Base-by-base conservation (phyloP, 2,888 invertebrate genomes). In the Stenotaenia linearis region DNA sequence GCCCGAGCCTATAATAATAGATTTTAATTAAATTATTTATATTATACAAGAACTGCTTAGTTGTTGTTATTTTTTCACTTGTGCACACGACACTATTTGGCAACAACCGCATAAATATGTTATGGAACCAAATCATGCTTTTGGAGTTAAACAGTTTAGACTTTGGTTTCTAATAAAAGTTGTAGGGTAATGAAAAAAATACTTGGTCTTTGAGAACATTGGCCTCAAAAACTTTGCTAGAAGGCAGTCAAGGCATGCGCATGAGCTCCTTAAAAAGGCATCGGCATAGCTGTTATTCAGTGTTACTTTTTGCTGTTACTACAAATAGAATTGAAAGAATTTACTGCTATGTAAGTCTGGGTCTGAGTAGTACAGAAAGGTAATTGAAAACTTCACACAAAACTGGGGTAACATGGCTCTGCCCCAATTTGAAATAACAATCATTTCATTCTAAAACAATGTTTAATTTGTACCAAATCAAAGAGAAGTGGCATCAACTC, bases 401-500 rank as follows among this genome's bases (percentile, higher is more conserved):
- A n/a, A n/a, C n/a, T n/a, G n/a, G n/a, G n/a, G n/a, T n/a, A n/a
- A n/a, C n/a, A n/a, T n/a, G n/a, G n/a, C n/a, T n/a, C n/a, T n/a
- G n/a, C n/a, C n/a, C n/a, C n/a, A n/a, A n/a, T n/a, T n/a, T n/a
- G n/a, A n/a, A n/a, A n/a, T n/a, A n/a, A n/a, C n/a, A n/a, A n/a
- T n/a, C n/a, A n/a, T n/a, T n/a, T n/a, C n/a, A n/a, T n/a, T n/a
- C n/a, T n/a, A n/a, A n/a, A n/a, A n/a, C n/a, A n/a, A n/a, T n/a
- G n/a, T n/a, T n/a, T 45, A 45, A 45, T 45, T 45, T 18, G 18
- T 80, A 96, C 97, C 88, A 99, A 87, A 82, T 93, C 90, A 82
- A 98, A 87, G 0, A 99, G 90, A 21, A 93, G 86, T 10, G 89
- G 86, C 85, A 96, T 89, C 6, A 91, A 90, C 81, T 93, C 91